Evolutionary conservation across 2,888 invertebrate genomes (phyloP).

Genomic region (Drosophila histrio): DNA sequence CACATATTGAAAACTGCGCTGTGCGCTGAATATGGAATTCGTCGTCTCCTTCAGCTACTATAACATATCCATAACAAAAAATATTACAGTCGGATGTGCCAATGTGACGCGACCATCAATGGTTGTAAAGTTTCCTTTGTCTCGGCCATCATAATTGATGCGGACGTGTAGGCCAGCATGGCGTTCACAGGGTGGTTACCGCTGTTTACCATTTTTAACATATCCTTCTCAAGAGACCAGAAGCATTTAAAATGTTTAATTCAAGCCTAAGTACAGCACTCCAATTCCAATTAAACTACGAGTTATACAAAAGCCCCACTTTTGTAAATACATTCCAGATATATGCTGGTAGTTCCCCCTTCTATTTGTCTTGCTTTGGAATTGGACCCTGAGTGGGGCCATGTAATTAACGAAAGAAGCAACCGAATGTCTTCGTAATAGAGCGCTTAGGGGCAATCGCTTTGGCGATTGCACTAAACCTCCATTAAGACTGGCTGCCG

Average conservation of each 20-base stretch:
- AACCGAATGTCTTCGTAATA: slow-evolving; percentile 51
- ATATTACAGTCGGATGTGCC: slow-evolving; percentile 44
- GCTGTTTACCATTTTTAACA: background rate
- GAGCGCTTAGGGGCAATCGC: slow-evolving; percentile 63
- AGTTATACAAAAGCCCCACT: background rate
- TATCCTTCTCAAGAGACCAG: too few species aligned
- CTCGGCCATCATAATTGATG: slow-evolving; percentile 6
- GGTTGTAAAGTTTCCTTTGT: slow-evolving; percentile 49
- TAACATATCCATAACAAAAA: slow-evolving; percentile 30
- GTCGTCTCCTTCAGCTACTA: slow-evolving; percentile 5
- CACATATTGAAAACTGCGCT: slow-evolving; percentile 64
- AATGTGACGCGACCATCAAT: slow-evolving; percentile 32
- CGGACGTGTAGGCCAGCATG: slow-evolving; percentile 17
- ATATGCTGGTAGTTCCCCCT: background rate
- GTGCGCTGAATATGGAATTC: slow-evolving; percentile 67
- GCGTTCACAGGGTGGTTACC: background rate
- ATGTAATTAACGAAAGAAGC: slow-evolving; percentile 36
- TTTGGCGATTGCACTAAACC: slow-evolving; percentile 61
- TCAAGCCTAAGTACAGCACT: too few species aligned
- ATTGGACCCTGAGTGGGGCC: background rate
- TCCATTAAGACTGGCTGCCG: slow-evolving; percentile 49
- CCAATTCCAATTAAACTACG: background rate
- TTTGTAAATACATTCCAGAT: background rate
- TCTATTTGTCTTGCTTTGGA: background rate
- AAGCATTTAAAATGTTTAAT: too few species aligned